Base-by-base conservation (phyloP, 2,888 invertebrate species). In the Thereva nobilitata region DNA sequence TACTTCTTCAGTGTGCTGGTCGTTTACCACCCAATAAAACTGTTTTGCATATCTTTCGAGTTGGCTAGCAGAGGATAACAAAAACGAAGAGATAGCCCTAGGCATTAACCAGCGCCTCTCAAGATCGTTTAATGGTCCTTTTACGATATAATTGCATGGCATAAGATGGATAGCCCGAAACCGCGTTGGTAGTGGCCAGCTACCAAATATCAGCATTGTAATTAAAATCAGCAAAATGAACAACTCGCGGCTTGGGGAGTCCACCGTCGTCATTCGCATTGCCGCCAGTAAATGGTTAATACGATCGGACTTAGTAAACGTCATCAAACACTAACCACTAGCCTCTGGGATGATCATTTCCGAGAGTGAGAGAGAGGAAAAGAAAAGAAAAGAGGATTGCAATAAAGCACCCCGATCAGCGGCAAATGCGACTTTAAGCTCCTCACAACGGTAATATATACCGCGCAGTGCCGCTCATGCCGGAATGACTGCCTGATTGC, bases 401-500 rank as follows among this genome's bases (percentile, higher is more conserved):
- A 61, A 61, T 61, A 61, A 61, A 61, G 61, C 61, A 61, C 34
- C 40, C 40, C 61, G 45, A 23, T 61, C 50, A 10, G 9, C 37
- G n/a, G 53, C 38, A 53, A 53, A 53, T 53, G 38, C 40, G 37
- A 53, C 50, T 50, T 50, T 50, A 50, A 50, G 50, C 50, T 50
- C 23, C 61, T 5, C 50, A 23, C 23, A 23, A 23, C 37, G 34
- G 61, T 49, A 45, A 37, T 50, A 50, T 61, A 41, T 10, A 37
- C 61, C 41, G 61, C 49, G 23, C 41, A 23, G 50, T 41, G n/a
- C 23, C 35, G 61, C 49, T 61, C 61, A 61, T 50, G 6, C 50
- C n/a, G 57, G 50, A 55, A 56, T 49, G 49, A 65, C 67, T 66
- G 70, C 68, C 67, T 70, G 70, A 69, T 68, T 70, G 70, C 69